Percentiles rank a stretch among this genome's conserved stretches.
phyloP scores from a whole-genome alignment of 2,113 vertebrate genomes.

The Ceuthmochares aereus region DNA sequence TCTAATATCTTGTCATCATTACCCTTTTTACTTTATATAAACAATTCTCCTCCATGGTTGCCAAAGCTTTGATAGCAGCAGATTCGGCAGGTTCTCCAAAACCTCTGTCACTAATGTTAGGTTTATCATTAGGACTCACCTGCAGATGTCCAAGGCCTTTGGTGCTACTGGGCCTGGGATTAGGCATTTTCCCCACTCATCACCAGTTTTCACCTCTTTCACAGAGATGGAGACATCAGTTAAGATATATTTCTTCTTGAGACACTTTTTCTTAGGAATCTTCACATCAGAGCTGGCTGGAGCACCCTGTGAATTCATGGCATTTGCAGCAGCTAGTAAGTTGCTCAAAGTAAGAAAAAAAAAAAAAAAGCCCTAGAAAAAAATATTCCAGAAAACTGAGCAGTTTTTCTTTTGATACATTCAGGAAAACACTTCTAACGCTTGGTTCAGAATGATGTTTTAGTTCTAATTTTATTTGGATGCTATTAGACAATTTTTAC shows the following conservation, averaged over 20 bases:
- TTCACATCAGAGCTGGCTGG: neutral
- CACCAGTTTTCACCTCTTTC: neutral
- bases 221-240: neutral
- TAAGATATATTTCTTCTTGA: neutral
- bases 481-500: neutral
- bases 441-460: neutral
- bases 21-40: neutral
- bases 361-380: neutral
- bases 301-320: neutral
- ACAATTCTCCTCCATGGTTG: neutral
- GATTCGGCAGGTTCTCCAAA: neutral
- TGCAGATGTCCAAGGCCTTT: neutral
- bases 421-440: neutral
- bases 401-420: neutral
- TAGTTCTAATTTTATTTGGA: neutral
- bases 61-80: neutral
- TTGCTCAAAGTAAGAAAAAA: neutral
- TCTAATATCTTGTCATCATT: neutral
- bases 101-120: neutral
- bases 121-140: neutral
- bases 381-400: neutral
- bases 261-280: neutral
- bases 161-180: neutral
- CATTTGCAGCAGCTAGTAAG: neutral
- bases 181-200: neutral